A percentile compares a stretch with the other conserved stretches of the same genome.
phyloP scores from a whole-genome alignment of 2,797 vertebrate species.

The Melanotaenia boesemani region DNA sequence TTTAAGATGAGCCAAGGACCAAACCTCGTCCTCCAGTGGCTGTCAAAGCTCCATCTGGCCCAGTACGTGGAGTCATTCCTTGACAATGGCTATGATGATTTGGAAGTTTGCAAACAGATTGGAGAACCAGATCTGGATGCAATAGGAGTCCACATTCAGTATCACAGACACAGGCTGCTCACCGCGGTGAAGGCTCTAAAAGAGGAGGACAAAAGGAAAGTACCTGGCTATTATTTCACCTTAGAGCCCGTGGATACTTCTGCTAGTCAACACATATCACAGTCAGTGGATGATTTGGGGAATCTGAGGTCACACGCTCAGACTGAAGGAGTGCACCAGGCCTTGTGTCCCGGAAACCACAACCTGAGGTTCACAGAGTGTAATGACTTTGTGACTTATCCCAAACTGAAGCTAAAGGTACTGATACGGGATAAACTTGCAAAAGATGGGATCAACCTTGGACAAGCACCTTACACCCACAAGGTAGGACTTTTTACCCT shows the following conservation, averaged over 20 bases:
- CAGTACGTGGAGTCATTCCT: constrained; percentile 93
- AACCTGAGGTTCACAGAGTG: constrained; percentile 66
- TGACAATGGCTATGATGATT: constrained; percentile 94
- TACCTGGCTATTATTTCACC: constrained; percentile 90
- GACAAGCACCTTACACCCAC: constrained; percentile 89
- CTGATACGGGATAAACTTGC: constrained; percentile 95
- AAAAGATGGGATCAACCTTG: constrained; percentile 93
- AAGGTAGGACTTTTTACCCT: constrained; percentile 85
- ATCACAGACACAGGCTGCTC: constrained; percentile 90
- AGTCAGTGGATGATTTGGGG: constrained; percentile 59
- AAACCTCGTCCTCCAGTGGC: constrained; percentile 92
- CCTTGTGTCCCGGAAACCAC: constrained; percentile 75
- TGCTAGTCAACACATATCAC: constrained; percentile 49
- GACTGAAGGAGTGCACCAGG: constrained; percentile 54
- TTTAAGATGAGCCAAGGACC: constrained; percentile 83
- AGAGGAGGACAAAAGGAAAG: constrained; percentile 84
- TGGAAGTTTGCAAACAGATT: constrained; percentile 96
- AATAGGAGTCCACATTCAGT: constrained; percentile 88
- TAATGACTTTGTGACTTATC: constrained; percentile 87
- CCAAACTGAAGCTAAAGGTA: constrained; percentile 93
- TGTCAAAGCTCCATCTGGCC: constrained; percentile 87
- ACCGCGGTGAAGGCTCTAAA: constrained; percentile 87
- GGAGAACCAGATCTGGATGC: constrained; percentile 93
- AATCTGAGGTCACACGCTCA: constrained; percentile 42
- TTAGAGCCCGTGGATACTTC: constrained; percentile 84